Conservation (phyloP, 1,140 invertebrate genomes). For the Heliconius himera region DNA sequence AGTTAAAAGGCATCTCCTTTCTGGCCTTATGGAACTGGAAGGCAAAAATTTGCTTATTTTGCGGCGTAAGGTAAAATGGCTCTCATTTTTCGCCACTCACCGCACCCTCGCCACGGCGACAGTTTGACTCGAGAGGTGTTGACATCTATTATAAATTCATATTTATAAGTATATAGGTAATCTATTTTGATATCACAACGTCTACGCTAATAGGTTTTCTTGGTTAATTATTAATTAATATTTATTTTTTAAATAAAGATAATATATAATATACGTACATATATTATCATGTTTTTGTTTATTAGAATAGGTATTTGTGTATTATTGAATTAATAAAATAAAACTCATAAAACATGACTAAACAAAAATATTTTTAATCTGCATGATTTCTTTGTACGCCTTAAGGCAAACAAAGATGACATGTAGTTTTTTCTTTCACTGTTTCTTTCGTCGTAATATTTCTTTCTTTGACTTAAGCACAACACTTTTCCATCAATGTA, state of each 20-base stretch:
- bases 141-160: conserved; percentile 32
- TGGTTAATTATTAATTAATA: not conserved
- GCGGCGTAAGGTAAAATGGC: conserved; percentile 48
- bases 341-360: not conserved
- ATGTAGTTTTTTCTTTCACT: not conserved
- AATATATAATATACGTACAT: too few relatives aligned
- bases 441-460: not conserved
- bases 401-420: not conserved
- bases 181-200: not conserved
- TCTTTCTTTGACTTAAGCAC: not conserved
- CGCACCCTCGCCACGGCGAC: conserved; percentile 44
- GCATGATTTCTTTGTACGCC: not conserved
- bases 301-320: not conserved
- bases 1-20: conserved; percentile 54
- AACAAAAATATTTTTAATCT: not conserved
- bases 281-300: not conserved
- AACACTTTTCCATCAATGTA: not conserved
- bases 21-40: conserved; percentile 50
- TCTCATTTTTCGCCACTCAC: conserved; percentile 53
- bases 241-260: not conserved
- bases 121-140: conserved; percentile 48
- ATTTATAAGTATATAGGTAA: conserved; percentile 18
- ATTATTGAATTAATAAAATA: not conserved
- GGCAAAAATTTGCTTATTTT: conserved; percentile 61
- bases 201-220: not conserved